Evolutionary conservation across 2,888 invertebrate genomes (phyloP).

Genomic region (Anthophora plumipes): DNA sequence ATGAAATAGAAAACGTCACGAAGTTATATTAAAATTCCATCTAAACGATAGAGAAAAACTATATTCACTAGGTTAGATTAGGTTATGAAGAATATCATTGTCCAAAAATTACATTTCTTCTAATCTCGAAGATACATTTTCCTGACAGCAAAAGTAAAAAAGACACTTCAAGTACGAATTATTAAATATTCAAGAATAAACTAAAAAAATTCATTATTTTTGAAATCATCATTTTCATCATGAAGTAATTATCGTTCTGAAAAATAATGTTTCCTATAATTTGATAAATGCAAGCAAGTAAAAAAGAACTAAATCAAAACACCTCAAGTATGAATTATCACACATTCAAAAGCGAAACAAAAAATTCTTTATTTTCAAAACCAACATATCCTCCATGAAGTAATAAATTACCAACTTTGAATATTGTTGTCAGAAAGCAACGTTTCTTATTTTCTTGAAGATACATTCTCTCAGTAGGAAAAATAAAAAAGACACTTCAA

Average conservation of each 20-base stretch:
- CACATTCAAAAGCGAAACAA: too few relatives aligned
- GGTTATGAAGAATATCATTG: not conserved
- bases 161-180: not conserved
- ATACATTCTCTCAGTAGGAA: not conserved
- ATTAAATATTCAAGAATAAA: not conserved
- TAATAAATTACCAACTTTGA: too few relatives aligned
- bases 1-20: not conserved
- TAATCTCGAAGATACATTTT: not conserved
- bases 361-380: too few relatives aligned
- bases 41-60: not conserved
- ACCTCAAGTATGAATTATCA: too few relatives aligned
- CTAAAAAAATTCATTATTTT: too few relatives aligned
- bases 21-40: not conserved
- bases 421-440: too few relatives aligned
- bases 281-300: too few relatives aligned
- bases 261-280: too few relatives aligned
- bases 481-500: not conserved
- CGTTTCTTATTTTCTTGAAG: not conserved
- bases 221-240: too few relatives aligned
- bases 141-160: not conserved
- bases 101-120: not conserved
- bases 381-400: too few relatives aligned
- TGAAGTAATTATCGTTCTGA: too few relatives aligned
- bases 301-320: too few relatives aligned
- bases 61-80: not conserved